Evolutionary conservation across 2,113 vertebrate species (phyloP).

Genomic region (Ammodramus savannarum): DNA sequence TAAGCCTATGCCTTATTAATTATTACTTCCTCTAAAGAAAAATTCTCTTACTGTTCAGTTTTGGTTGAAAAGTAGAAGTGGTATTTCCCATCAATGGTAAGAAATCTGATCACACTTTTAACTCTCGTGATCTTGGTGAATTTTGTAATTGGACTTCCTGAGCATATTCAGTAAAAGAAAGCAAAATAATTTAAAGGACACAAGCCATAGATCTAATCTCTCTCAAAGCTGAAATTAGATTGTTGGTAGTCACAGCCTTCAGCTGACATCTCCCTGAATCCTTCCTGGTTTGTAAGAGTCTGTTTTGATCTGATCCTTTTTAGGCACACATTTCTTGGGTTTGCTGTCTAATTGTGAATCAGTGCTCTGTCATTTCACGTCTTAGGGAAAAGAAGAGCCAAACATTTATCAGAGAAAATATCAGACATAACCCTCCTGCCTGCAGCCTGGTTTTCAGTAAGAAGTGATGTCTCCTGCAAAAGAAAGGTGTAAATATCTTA

Average conservation of each 20-base stretch:
- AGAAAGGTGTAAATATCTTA: background rate
- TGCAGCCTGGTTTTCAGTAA: background rate
- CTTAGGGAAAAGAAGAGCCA: background rate
- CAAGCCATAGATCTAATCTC: background rate
- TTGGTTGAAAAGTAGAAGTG: background rate
- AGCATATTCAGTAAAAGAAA: background rate
- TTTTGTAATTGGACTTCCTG: background rate
- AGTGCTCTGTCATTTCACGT: background rate
- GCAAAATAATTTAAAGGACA: background rate
- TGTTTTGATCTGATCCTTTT: background rate
- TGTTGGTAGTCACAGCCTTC: background rate
- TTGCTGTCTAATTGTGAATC: background rate
- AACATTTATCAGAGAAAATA: background rate
- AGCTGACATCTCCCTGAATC: background rate
- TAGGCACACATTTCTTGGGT: background rate
- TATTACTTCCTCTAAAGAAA: background rate
- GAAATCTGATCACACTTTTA: background rate
- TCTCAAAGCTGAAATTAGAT: background rate
- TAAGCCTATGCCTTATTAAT: background rate
- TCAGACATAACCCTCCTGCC: background rate
- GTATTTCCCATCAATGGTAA: background rate
- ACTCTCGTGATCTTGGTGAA: background rate
- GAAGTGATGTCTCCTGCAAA: background rate
- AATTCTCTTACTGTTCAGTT: background rate
- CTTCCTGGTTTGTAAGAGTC: background rate